These are phyloP conservation scores for Drosophila subpulchrella DNA, from an alignment of 1,140 invertebrate species.

Conservation along the genomic window DNA sequence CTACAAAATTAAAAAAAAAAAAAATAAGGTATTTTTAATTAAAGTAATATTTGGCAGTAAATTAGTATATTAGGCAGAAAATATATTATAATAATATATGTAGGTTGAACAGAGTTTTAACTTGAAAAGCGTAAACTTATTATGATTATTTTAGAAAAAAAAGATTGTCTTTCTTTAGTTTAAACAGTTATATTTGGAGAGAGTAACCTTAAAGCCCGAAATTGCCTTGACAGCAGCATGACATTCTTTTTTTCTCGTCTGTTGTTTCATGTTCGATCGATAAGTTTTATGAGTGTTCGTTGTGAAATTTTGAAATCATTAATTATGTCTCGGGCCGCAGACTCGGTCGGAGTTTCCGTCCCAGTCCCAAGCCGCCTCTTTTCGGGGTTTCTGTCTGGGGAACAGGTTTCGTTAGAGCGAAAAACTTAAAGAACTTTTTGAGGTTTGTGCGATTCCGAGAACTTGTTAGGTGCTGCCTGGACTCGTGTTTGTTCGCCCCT, in stretches of 20 bases:
- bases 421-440: constrained; percentile 46
- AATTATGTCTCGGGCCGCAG: constrained; percentile 54
- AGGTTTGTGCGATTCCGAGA: constrained; percentile 63
- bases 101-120: too few species aligned
- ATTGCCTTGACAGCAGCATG: constrained; percentile 27
- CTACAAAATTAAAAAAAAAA: too few species aligned
- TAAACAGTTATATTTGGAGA: background rate
- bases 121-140: too few species aligned
- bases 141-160: too few species aligned
- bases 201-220: constrained; percentile 10
- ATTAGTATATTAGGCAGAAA: too few species aligned
- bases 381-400: constrained; percentile 11
- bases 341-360: constrained; percentile 6
- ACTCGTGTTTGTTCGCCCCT: constrained; percentile 27
- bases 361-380: constrained; percentile 1
- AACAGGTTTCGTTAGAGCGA: constrained; percentile 60
- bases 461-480: constrained; percentile 61
- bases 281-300: constrained; percentile 60
- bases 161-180: background rate
- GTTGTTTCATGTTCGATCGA: constrained; percentile 48
- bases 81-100: too few species aligned
- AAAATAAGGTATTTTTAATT: too few species aligned
- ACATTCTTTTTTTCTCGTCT: constrained; percentile 31
- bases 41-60: too few species aligned
- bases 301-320: constrained; percentile 75